Evolutionary conservation across 2,113 vertebrate species (phyloP).

Genomic region (Poeciliopsis retropinna): DNA sequence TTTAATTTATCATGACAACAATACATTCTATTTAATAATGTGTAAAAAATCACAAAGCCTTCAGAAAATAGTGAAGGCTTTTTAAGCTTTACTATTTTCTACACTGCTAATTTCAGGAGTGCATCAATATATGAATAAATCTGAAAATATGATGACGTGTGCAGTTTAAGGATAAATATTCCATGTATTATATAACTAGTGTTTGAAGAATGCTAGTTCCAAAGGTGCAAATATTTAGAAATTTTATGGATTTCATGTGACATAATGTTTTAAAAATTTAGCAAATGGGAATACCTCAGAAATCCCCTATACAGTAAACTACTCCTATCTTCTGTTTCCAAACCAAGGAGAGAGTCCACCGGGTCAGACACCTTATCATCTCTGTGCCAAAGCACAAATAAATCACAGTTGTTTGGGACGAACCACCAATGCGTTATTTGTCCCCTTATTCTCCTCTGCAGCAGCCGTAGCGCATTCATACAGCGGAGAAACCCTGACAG

Average conservation of each 20-base stretch:
- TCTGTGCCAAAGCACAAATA: slow-evolving; percentile 70
- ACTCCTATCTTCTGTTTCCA: slow-evolving; percentile 26
- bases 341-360: slow-evolving; percentile 23
- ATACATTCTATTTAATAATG: not conserved
- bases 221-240: no score
- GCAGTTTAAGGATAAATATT: no score
- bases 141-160: no score
- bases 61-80: no score
- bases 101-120: not conserved
- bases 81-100: not conserved
- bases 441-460: slow-evolving; percentile 41
- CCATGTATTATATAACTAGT: no score
- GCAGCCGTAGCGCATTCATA: slow-evolving; percentile 73
- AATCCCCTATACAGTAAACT: no score
- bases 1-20: not conserved
- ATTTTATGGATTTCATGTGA: no score
- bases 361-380: slow-evolving; percentile 56
- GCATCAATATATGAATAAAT: no score
- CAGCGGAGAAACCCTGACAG: slow-evolving; percentile 71
- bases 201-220: no score
- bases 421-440: slow-evolving; percentile 67
- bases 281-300: no score
- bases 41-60: not conserved
- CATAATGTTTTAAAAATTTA: no score
- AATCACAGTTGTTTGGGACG: slow-evolving; percentile 68